Conservation (phyloP, 2,797 vertebrate species). For the Melanotaenia boesemani region DNA sequence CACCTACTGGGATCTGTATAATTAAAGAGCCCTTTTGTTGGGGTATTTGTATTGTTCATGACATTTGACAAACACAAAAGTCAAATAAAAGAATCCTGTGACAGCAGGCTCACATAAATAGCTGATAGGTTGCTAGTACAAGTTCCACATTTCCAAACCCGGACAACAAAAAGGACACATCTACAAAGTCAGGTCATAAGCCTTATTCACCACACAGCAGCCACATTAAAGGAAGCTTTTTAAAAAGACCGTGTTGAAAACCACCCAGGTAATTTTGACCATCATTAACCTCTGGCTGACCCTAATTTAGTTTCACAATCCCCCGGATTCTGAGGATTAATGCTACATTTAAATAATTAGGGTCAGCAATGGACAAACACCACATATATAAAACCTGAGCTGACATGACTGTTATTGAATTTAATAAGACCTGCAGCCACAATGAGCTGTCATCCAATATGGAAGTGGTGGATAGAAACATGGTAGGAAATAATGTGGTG, state of each 20-base stretch:
- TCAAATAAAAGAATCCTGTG: constrained; percentile 34
- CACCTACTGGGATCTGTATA: constrained; percentile 53
- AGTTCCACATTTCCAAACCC: constrained; percentile 4
- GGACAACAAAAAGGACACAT: constrained; percentile 13
- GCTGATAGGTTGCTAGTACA: constrained; percentile 5
- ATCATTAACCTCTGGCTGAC: constrained; percentile 82
- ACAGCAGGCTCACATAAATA: constrained; percentile 17
- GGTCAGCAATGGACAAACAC: constrained; percentile 76
- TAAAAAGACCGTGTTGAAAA: constrained; percentile 53
- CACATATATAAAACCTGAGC: constrained; percentile 60
- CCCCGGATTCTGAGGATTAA: constrained; percentile 80
- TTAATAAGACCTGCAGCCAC: constrained; percentile 56
- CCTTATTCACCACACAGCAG: constrained; percentile 66
- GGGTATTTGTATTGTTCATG: constrained; percentile 30
- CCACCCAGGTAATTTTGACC: constrained; percentile 72
- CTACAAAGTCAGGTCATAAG: constrained; percentile 24
- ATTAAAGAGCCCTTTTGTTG: constrained; percentile 43
- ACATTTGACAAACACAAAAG: constrained; percentile 47
- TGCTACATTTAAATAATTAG: constrained; percentile 82
- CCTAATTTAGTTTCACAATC: constrained; percentile 76
- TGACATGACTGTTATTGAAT: constrained; percentile 61
- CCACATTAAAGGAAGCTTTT: constrained; percentile 52
- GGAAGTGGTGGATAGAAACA: constrained; percentile 42
- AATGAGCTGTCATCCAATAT: constrained; percentile 57
- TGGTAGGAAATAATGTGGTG: constrained; percentile 38